Evolutionary conservation across 2,797 vertebrate genomes (phyloP).

Genomic region (Poecilia gillii): DNA sequence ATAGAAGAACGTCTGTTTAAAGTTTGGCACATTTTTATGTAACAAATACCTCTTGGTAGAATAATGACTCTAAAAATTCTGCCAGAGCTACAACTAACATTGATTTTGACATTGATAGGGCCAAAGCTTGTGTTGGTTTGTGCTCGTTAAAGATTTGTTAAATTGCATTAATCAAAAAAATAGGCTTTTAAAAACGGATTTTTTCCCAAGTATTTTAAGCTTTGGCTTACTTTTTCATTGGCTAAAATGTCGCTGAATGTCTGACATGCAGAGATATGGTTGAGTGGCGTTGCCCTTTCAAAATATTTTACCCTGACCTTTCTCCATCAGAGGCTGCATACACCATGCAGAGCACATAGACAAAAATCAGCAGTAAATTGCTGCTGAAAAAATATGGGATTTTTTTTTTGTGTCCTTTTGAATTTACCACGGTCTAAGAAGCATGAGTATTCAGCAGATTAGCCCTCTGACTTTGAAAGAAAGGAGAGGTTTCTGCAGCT

Average conservation of each 20-base stretch:
- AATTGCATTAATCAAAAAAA: not conserved
- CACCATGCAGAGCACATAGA: not conserved
- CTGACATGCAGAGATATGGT: not conserved
- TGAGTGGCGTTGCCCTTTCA: conserved; percentile 3
- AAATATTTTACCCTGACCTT: conserved; percentile 1
- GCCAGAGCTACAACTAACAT: not conserved
- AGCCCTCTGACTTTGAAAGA: conserved; percentile 3
- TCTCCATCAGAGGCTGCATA: conserved; percentile 2
- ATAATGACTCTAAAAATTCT: no score
- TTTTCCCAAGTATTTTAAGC: not conserved
- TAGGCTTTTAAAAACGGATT: not conserved
- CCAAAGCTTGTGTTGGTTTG: not conserved
- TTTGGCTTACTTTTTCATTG: not conserved
- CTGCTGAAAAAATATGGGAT: not conserved
- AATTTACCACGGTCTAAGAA: conserved; percentile 4
- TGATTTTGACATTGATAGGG: not conserved
- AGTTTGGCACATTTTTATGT: not conserved
- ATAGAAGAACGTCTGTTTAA: not conserved
- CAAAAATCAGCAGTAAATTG: conserved; percentile 1
- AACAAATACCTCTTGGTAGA: no score
- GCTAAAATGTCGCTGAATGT: not conserved
- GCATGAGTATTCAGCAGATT: conserved; percentile 11
- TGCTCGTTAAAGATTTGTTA: not conserved
- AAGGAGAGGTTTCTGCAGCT: not conserved
- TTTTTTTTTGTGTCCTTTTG: not conserved